Conservation (phyloP, 2,888 invertebrate species). For the Colostygia pectinataria region DNA sequence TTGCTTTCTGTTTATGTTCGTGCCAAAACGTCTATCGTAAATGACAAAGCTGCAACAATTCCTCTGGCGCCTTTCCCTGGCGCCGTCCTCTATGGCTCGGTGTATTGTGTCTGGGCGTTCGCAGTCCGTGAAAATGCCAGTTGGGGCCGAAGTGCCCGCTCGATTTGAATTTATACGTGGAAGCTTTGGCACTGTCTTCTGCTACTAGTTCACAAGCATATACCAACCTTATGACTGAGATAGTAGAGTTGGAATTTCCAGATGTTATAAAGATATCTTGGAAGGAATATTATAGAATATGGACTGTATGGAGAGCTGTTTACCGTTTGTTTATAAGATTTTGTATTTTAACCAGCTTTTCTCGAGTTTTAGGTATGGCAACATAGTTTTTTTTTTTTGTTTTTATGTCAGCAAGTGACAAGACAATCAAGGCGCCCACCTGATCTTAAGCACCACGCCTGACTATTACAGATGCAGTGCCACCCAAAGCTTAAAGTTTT, state of each 20-base stretch:
- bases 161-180: conserved; percentile 33
- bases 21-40: too few relatives aligned
- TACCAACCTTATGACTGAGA: background rate
- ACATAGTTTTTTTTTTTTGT: background rate
- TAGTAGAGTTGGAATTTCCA: background rate
- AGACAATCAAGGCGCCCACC: too few relatives aligned
- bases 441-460: too few relatives aligned
- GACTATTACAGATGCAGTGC: too few relatives aligned
- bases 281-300: conserved; percentile 21
- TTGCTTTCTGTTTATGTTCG: background rate
- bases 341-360: background rate
- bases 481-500: too few relatives aligned
- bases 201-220: background rate
- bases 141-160: conserved; percentile 25
- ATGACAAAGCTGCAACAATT: background rate
- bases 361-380: too few relatives aligned
- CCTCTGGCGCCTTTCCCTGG: background rate
- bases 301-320: conserved; percentile 15
- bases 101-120: conserved; percentile 23
- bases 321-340: conserved; percentile 9
- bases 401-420: too few relatives aligned
- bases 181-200: conserved; percentile 18
- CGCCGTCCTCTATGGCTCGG: conserved; percentile 9
- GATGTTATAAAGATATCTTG: conserved; percentile 4
- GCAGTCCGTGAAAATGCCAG: conserved; percentile 32